Percentiles rank a stretch among this genome's conserved stretches.
Conservation (phyloP, 1,140 invertebrate genomes). For the Uloborus diversus region DNA sequence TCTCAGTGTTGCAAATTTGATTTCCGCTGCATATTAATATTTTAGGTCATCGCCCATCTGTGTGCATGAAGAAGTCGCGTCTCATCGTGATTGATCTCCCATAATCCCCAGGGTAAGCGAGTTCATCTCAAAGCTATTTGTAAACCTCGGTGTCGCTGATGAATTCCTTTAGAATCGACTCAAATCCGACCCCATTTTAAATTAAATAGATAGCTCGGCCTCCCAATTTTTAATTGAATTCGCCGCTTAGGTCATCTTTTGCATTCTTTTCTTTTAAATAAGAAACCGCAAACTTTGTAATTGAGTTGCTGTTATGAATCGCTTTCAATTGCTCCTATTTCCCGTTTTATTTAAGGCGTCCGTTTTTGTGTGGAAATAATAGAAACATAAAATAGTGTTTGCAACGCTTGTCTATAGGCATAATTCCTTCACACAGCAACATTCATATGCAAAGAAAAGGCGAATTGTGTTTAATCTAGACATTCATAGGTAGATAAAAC, state of each 20-base stretch:
- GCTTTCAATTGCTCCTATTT: not conserved
- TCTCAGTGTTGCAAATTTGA: too few species aligned
- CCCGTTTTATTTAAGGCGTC: too few species aligned
- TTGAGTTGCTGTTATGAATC: constrained; percentile 51
- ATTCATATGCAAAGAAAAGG: too few species aligned
- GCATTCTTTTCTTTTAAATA: constrained; percentile 42
- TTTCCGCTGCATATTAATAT: too few species aligned
- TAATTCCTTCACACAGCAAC: too few species aligned
- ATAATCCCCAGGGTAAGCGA: constrained; percentile 46
- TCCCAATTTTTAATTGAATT: constrained; percentile 49
- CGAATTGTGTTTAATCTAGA: too few species aligned
- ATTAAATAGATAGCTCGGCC: constrained; percentile 30
- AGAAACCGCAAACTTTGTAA: constrained; percentile 35
- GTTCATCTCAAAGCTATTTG: constrained; percentile 44
- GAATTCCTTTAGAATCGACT: constrained; percentile 31
- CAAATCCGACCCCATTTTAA: constrained; percentile 37
- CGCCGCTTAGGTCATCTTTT: not conserved
- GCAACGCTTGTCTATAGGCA: too few species aligned
- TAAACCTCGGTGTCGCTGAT: constrained; percentile 38
- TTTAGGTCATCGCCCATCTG: too few species aligned
- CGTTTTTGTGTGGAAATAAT: too few species aligned
- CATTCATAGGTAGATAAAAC: too few species aligned
- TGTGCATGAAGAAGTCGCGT: constrained; percentile 43
- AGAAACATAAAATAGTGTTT: too few species aligned
- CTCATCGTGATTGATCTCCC: constrained; percentile 47